Base-by-base conservation (phyloP, 2,113 vertebrate genomes). In the Brevimyrus niger region DNA sequence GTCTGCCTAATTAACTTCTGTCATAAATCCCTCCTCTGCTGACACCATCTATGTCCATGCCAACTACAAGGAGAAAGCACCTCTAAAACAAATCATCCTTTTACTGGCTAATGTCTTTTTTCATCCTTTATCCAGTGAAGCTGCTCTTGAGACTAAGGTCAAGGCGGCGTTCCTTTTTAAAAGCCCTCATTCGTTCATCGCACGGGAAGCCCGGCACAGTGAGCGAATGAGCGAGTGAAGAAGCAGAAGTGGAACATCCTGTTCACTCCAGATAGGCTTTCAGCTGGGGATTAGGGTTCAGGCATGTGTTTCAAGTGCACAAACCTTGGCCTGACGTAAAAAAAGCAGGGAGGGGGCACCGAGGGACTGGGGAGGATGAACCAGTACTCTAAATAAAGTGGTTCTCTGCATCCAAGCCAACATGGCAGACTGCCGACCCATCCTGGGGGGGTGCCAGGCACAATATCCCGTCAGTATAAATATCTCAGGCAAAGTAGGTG, bases 301-400 rank as follows among this genome's bases (percentile, higher is more conserved):
- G 47, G 65, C 19, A 58, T 46, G 88, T 2, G 69, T 38, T 80
- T 80, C 21, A 80, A 88, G 88, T 76, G 27, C 46, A 76, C 65
- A 88, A 35, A 5, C n/a, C 46, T 21, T 7, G 27, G 13, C 50
- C 88, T 35, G 15, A 48, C 44, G 46, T 50, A 17, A 8, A 80
- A 80, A 80, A 80, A 80, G 35, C 35, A 65, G 23, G 46, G 65
- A 38, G 35, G 9, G 47, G 48, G 31, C 11, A 4, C 9, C n/a
- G 80, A 38, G 15, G 73, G 11, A 23, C 61, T 69, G 61, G 61
- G n/a, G 61, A 27, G 61, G 27, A 69, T 15, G 31, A 83, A 35
- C 48, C 38, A 83, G 21, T 89, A 53, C 73, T 19, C 88, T 31
- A 83, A 89, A 89, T 76, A 89, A 89, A 83, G 73, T 8, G 73